phyloP scores from a whole-genome alignment of 1,140 invertebrate species.

The Carposina sasakii region DNA sequence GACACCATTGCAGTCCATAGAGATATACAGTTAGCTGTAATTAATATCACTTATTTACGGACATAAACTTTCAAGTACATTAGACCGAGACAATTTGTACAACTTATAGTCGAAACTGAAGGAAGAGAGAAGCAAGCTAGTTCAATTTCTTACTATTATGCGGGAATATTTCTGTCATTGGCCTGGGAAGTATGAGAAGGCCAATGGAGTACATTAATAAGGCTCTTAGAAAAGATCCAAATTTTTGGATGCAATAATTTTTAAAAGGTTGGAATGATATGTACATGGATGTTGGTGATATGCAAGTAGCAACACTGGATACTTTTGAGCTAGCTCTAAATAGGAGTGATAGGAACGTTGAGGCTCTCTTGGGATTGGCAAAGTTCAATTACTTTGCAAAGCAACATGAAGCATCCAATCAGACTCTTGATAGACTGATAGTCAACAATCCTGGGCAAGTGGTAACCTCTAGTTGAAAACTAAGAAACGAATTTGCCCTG shows the following conservation, averaged over 20 bases:
- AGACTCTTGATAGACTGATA: constrained; percentile 85
- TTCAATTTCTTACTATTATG: constrained; percentile 79
- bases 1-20: constrained; percentile 77
- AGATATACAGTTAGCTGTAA: constrained; percentile 81
- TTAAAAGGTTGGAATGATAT: constrained; percentile 89
- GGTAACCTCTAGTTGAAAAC: constrained; percentile 89
- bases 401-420: constrained; percentile 79
- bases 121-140: constrained; percentile 81
- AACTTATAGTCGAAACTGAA: constrained; percentile 84
- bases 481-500: constrained; percentile 85
- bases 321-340: constrained; percentile 71
- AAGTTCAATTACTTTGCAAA: constrained; percentile 75
- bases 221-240: constrained; percentile 80
- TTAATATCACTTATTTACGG: constrained; percentile 84
- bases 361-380: constrained; percentile 77
- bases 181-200: constrained; percentile 83
- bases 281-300: constrained; percentile 52
- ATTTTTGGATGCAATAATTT: constrained; percentile 76
- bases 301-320: constrained; percentile 60
- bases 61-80: constrained; percentile 77
- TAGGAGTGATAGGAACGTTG: constrained; percentile 74
- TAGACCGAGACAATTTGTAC: constrained; percentile 79
- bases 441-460: constrained; percentile 83
- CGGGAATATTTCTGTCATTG: constrained; percentile 82
- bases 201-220: constrained; percentile 88